A percentile compares a stretch with the other conserved stretches of the same genome.
phyloP scores from a whole-genome alignment of 1,140 invertebrate genomes.

The Prorops nasuta region DNA sequence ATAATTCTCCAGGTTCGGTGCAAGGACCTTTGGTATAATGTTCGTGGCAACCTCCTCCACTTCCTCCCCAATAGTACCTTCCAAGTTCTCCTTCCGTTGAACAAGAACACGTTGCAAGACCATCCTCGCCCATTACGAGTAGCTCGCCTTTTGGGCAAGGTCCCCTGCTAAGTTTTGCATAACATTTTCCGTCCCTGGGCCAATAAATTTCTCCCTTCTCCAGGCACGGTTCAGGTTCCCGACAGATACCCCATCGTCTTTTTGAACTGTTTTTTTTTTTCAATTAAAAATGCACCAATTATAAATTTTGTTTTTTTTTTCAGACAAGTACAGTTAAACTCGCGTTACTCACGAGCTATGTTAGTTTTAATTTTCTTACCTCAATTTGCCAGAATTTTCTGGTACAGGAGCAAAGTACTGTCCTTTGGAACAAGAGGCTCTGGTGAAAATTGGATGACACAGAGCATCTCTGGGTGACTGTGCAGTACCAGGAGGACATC shows the following conservation, averaged over 20 bases:
- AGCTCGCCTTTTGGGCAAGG: conserved; percentile 74
- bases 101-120: conserved; percentile 63
- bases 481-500: conserved; percentile 75
- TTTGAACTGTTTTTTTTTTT: conserved; percentile 22
- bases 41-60: conserved; percentile 68
- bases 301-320: too few relatives aligned
- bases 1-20: conserved; percentile 68
- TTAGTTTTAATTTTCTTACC: conserved; percentile 19
- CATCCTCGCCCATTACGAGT: conserved; percentile 60
- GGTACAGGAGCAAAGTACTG: conserved; percentile 70
- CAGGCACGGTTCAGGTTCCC: conserved; percentile 61
- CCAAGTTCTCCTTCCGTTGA: conserved; percentile 50
- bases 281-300: background rate
- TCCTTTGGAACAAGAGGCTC: conserved; percentile 68
- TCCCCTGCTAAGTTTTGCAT: conserved; percentile 65
- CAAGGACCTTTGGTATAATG: conserved; percentile 78
- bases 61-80: conserved; percentile 54
- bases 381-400: conserved; percentile 32
- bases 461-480: conserved; percentile 57
- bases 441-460: conserved; percentile 71
- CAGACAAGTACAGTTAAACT: too few relatives aligned
- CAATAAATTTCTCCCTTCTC: conserved; percentile 66
- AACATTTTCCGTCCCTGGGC: conserved; percentile 72
- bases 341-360: background rate
- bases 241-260: conserved; percentile 68